Percentiles rank a stretch among this genome's conserved stretches.
Evolutionary conservation across 2,797 vertebrate species (phyloP).

Genomic region (Tarsius wallacei): DNA sequence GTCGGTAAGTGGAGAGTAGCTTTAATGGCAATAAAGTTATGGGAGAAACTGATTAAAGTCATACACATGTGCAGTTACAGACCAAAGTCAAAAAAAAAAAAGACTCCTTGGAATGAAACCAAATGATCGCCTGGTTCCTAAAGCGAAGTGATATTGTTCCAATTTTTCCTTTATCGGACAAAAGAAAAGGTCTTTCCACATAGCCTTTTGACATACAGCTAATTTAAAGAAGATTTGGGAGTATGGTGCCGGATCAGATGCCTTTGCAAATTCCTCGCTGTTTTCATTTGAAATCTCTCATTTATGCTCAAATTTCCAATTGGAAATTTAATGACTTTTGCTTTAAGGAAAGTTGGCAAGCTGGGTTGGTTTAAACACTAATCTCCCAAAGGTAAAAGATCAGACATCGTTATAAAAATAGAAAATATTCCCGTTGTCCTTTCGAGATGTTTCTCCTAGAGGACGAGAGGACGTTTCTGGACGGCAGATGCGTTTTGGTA

Average conservation of each 20-base stretch:
- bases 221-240: conserved; percentile 96
- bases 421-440: conserved; percentile 73
- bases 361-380: conserved; percentile 81
- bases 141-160: conserved; percentile 88
- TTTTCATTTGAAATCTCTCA: conserved; percentile 94
- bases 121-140: conserved; percentile 83
- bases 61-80: conserved; percentile 71
- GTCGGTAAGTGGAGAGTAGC: conserved; percentile 68
- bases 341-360: conserved; percentile 83
- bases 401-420: conserved; percentile 79
- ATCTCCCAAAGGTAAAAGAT: conserved; percentile 85
- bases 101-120: conserved; percentile 83
- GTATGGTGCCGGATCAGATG: conserved; percentile 96
- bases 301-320: conserved; percentile 94
- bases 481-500: conserved; percentile 85
- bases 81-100: conserved; percentile 79
- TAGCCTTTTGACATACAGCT: conserved; percentile 94
- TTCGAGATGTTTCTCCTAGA: conserved; percentile 86
- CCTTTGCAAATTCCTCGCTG: conserved; percentile 94
- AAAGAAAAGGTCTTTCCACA: conserved; percentile 83
- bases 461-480: conserved; percentile 82
- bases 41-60: conserved; percentile 73
- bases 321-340: conserved; percentile 86
- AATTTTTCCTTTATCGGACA: conserved; percentile 87
- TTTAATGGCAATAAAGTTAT: conserved; percentile 67